Base-by-base conservation (phyloP, 2,113 vertebrate genomes). In the Microtus ochrogaster region DNA sequence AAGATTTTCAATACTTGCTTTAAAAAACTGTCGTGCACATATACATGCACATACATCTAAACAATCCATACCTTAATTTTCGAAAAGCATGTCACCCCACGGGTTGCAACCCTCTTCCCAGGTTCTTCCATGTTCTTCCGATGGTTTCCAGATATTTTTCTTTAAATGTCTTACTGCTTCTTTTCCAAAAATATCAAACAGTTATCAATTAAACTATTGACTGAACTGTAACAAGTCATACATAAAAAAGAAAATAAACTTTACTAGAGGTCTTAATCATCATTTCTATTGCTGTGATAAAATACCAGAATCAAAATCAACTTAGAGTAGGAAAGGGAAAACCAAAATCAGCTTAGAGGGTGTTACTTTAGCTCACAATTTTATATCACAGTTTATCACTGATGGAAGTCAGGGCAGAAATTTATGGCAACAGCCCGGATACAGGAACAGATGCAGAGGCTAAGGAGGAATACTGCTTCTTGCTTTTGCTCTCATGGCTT, bases 41-140 rank as follows among this genome's bases (percentile, higher is more conserved):
- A 19, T 58, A 58, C 55, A 58, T 21, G 17, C 17, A 21, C 58
- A 58, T 58, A 44, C 28, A 88, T 8, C 86, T 52, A 47, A 87
- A 87, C 3, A 79, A 24, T 91, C 47, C 97, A 86, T 98, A 98
- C 97, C 97, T 97, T 98, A n/a, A 98, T 9, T 89, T 95, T 97
- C 87, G 97, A 95, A 87, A 97, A 39, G 91, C 96, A 96, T 96
- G 91, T 94, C 70, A 94, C 68, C 92, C 82, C 95, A 33, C 61
- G 88, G 26, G 90, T 92, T 86, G 84, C 95, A 13, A 26, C 89
- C 21, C 68, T 94, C 95, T 97, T 94, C 52, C 95, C 92, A 47
- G 68, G 83, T 81, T 97, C 94, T 91, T 49, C 96, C 97, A 98
- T 98, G 96, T 9, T 97, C 82, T 95, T 97, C 97, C 61, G 73